Base-by-base conservation (phyloP, 2,888 invertebrate species). In the Nezara viridula region DNA sequence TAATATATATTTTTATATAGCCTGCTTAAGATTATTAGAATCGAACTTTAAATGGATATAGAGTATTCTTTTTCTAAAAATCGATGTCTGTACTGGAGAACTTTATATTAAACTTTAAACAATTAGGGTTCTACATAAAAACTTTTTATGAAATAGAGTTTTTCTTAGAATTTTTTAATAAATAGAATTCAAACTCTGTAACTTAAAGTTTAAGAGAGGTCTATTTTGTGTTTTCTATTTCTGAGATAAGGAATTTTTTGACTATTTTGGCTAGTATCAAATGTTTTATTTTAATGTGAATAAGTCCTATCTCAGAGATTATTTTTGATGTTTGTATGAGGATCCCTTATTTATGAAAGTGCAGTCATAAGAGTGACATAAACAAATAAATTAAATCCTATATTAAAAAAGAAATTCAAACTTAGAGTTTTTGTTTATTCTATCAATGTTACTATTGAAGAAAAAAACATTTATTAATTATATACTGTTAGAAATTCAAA, bases 1-100 rank as follows among this genome's bases (percentile, higher is more conserved):
- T 86, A 37, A 86, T 86, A 86, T 85, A 85, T 86, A 52, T 86
- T 86, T 86, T 52, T 86, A 86, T 86, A 52, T 86, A 50, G 86
- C 27, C 37, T 40, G 50, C 32, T 86, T 86, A 86, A 47, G 52
- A 55, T 50, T 52, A 47, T n/a, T 86, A 81, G 81, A 50, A 86
- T 50, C 32, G 47, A 85, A 27, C 19, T 21, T 85, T 49, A 52
- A n/a, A 50, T 14, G 19, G 14, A 52, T 37, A 37, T 16, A 49
- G 12, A 50, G 32, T 86, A 49, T n/a, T 37, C 37, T 37, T 37
- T 52, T 86, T 52, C 47, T 86, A 52, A 86, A 24, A 52, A 86
- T 50, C 44, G n/a, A 81, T 81, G n/a, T 44, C 14, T 24, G 9
- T 81, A 81, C 12, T 10, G 14, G 6, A 9, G 44, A 81, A 12